Conservation (phyloP, 1,140 invertebrate species). For the Tigriopus japonicus region DNA sequence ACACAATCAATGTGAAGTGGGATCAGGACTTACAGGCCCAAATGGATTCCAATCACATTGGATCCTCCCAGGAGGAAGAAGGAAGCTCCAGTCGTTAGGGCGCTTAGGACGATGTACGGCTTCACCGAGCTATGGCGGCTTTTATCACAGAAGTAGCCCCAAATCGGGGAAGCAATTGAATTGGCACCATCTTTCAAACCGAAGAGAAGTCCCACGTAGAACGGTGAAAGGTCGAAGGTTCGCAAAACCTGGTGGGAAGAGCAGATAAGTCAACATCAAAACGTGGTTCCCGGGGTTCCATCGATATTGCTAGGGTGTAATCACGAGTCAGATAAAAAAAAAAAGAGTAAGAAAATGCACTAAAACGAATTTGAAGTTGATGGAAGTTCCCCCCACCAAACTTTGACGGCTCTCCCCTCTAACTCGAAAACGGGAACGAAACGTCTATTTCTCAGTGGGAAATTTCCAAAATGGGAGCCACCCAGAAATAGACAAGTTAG, state of each 20-base stretch:
- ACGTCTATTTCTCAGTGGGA: too few relatives aligned
- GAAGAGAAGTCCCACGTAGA: slow-evolving; percentile 22
- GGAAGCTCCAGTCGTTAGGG: slow-evolving; percentile 19
- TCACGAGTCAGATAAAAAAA: too few relatives aligned
- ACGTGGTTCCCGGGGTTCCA: not conserved
- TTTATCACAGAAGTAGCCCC: slow-evolving; percentile 22
- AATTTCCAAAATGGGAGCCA: too few relatives aligned
- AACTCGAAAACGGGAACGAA: too few relatives aligned
- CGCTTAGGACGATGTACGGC: slow-evolving; percentile 19
- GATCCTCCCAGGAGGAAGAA: slow-evolving; percentile 21
- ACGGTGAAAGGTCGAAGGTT: slow-evolving; percentile 20
- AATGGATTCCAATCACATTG: not conserved
- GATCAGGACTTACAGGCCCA: not conserved
- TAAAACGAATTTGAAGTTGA: too few relatives aligned
- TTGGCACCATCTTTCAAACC: slow-evolving; percentile 23
- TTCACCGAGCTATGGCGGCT: slow-evolving; percentile 16
- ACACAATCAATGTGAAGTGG: not conserved
- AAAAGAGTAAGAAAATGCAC: too few relatives aligned
- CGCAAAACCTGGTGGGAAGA: not conserved
- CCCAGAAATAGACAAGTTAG: too few relatives aligned
- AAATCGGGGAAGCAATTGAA: slow-evolving; percentile 22
- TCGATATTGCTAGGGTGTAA: too few relatives aligned
- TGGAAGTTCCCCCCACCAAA: too few relatives aligned
- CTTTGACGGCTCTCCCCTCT: too few relatives aligned
- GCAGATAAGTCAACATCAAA: not conserved